phyloP scores from a whole-genome alignment of 2,113 vertebrate species.

The Scomber scombrus region DNA sequence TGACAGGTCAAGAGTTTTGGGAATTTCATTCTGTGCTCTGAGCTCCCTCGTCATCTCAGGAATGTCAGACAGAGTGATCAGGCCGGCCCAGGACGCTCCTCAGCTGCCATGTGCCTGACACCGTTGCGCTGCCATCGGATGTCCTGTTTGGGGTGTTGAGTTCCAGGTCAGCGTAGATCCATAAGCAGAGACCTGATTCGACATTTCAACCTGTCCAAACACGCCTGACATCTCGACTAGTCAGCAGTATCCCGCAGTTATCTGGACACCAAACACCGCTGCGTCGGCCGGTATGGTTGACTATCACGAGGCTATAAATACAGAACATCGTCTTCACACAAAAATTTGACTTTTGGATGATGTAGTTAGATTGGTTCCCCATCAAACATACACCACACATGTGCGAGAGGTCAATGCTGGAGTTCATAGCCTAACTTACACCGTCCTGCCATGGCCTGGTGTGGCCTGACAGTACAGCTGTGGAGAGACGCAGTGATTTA shows the following conservation, averaged over 20 bases:
- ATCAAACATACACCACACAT: neutral
- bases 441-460: neutral
- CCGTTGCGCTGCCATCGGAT: constrained; percentile 54
- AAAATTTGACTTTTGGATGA: constrained; percentile 20
- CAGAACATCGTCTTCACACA: neutral
- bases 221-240: constrained; percentile 31
- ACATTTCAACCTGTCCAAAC: constrained; percentile 57
- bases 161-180: constrained; percentile 69
- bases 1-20: constrained; percentile 61
- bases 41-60: constrained; percentile 63
- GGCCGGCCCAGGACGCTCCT: constrained; percentile 54
- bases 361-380: neutral
- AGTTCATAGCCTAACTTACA: neutral
- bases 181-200: constrained; percentile 52
- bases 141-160: constrained; percentile 74
- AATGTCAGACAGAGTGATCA: constrained; percentile 64
- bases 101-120: constrained; percentile 70
- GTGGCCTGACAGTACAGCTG: constrained; percentile 21
- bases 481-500: constrained; percentile 30
- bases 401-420: neutral
- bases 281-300: neutral
- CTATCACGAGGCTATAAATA: constrained; percentile 18
- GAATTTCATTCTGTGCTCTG: constrained; percentile 43
- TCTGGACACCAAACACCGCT: constrained; percentile 46
- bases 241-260: constrained; percentile 62